Evolutionary conservation across 2,113 vertebrate genomes (phyloP).

Genomic region (Percina caprodes): DNA sequence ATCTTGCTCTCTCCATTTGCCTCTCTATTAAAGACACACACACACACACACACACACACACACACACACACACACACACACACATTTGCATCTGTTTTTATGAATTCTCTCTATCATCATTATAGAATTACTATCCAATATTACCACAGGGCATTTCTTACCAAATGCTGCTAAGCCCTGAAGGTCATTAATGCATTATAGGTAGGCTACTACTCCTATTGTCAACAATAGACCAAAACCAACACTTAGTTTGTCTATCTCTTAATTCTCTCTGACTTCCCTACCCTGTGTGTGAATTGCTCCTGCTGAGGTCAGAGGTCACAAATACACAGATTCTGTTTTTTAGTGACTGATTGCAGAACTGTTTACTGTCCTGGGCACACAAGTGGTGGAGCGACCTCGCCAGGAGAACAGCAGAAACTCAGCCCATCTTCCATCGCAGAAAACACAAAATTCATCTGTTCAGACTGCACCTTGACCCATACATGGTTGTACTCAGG

Average conservation of each 20-base stretch:
- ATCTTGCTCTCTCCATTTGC: slow-evolving; percentile 34
- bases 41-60: neutral
- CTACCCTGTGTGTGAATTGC: neutral
- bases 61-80: no score
- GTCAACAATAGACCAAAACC: neutral
- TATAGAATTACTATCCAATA: slow-evolving; percentile 24
- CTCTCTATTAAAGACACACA: slow-evolving; percentile 16
- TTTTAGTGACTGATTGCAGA: neutral
- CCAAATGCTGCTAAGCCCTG: neutral
- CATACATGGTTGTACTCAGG: no score
- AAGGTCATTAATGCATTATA: slow-evolving; percentile 1
- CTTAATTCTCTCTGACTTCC: neutral
- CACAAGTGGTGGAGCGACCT: no score
- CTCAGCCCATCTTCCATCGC: no score
- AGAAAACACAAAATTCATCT: no score
- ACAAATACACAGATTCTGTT: neutral
- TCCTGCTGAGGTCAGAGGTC: neutral
- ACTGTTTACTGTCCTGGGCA: neutral
- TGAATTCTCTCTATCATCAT: neutral
- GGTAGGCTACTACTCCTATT: neutral
- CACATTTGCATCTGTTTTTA: neutral
- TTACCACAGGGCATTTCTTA: neutral
- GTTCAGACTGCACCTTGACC: no score
- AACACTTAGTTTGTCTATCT: neutral
- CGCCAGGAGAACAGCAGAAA: no score